Evolutionary conservation across 2,888 invertebrate species (phyloP), one percentile per base, ranked within the genome.

Genomic region (Oscheius sp.): DNA sequence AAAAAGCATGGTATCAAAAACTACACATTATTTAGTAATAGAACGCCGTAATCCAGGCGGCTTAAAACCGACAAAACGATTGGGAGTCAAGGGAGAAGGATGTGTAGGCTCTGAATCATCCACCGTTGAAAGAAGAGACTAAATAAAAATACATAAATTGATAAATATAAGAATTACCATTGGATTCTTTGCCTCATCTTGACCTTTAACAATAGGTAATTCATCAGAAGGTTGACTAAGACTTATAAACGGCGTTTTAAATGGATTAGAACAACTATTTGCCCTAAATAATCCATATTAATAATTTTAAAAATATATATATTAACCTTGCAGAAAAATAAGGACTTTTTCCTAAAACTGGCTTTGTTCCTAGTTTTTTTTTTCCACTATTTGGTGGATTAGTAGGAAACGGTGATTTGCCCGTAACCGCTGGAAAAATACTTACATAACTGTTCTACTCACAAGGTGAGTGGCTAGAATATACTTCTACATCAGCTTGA

Each of bases 31-130:
- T 30, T 45, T 49, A 6, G 62, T 32, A 30, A 22, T 32, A 9
- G 62, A 62, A 12, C 47, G 28, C 20, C 62, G n/a, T 2, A 62
- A 36, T 24, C 62, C 62, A 36, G 62, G 30, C 3, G 62, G 30
- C 32, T 49, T 45, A 33, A 62, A 62, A 22, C 62, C 62, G 24
- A 36, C 8, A 30, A 49, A 62, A 30, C 62, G 62, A 17, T 28
- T 32, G 12, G 49, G 20, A 1, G 24, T 32, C 17, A n/a, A 17
- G 12, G 49, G 44, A 24, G 17, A 32, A 47, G 32, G 9, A 1
- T 47, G 49, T 1, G 26, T 62, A 20, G 20, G 22, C 2, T 22
- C 62, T 2, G 2, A 17, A 6, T 62, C 49, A 6, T 62, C 62
- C n/a, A 20, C 28, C 5, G 20, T 33, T 9, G 9, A 47, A 28